A percentile compares a stretch with the other conserved stretches of the same genome.
These are phyloP conservation scores for Monomorium pharaonis DNA, from an alignment of 1,140 invertebrate genomes.

Conservation along the genomic window DNA sequence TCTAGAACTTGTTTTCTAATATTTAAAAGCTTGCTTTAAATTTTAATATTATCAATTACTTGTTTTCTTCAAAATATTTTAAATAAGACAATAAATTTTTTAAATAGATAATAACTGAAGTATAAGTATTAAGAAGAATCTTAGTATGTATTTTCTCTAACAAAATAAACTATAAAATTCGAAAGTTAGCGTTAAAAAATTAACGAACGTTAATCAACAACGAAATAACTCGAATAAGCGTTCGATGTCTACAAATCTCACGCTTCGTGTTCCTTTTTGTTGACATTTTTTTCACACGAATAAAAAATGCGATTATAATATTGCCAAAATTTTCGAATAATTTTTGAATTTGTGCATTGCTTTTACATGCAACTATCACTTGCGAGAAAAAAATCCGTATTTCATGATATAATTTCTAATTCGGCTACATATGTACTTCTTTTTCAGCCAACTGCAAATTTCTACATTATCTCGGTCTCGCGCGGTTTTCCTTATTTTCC, in stretches of 20 bases:
- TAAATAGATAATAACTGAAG: not conserved
- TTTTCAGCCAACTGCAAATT: constrained; percentile 23
- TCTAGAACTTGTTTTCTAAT: not conserved
- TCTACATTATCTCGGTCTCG: not conserved
- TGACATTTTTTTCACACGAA: not conserved
- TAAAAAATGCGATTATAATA: constrained; percentile 3
- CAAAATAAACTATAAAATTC: not conserved
- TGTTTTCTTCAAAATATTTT: not conserved
- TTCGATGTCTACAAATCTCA: not conserved
- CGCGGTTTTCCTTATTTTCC: not conserved
- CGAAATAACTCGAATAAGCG: not conserved
- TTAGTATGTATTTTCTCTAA: not conserved
- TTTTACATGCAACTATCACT: not conserved
- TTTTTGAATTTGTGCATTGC: too few species aligned
- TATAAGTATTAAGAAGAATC: not conserved
- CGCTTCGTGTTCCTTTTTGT: not conserved
- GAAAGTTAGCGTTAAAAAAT: not conserved
- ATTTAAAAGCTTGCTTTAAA: not conserved
- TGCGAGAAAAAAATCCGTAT: not conserved
- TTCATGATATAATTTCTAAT: not conserved
- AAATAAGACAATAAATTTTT: not conserved
- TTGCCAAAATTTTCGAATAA: constrained; percentile 1
- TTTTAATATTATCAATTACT: not conserved
- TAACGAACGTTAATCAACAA: not conserved
- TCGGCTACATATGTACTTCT: not conserved